phyloP scores from a whole-genome alignment of 2,888 invertebrate genomes.

The Graphium colonna region DNA sequence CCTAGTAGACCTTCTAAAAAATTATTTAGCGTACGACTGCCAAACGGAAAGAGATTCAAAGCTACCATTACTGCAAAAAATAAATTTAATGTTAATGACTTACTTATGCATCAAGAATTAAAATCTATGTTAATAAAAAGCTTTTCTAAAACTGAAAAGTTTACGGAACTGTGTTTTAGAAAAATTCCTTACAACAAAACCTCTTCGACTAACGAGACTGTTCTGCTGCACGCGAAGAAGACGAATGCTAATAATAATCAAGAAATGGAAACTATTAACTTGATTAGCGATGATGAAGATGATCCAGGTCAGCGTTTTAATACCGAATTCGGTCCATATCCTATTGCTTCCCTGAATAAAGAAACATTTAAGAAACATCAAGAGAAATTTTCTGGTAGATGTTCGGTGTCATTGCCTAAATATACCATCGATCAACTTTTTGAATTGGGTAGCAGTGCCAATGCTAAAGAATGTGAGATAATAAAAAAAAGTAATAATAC shows the following conservation, averaged over 20 bases:
- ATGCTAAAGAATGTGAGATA: neutral
- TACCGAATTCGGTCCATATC: slow-evolving; percentile 58
- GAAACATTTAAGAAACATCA: slow-evolving; percentile 46
- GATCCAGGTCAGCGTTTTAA: slow-evolving; percentile 31
- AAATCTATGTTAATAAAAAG: slow-evolving; percentile 37
- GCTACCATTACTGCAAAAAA: slow-evolving; percentile 54
- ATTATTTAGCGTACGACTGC: slow-evolving; percentile 48
- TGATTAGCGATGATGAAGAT: slow-evolving; percentile 67
- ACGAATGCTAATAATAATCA: slow-evolving; percentile 28
- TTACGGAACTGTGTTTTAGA: too few species aligned
- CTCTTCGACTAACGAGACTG: neutral
- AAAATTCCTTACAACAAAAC: too few species aligned
- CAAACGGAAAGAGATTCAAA: slow-evolving; percentile 55
- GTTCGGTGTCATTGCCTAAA: slow-evolving; percentile 43
- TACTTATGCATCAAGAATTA: slow-evolving; percentile 51
- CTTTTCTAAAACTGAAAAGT: slow-evolving; percentile 38
- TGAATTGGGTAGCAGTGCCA: slow-evolving; percentile 7
- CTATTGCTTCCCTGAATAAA: slow-evolving; percentile 35
- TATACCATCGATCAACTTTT: slow-evolving; percentile 24
- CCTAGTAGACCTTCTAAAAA: slow-evolving; percentile 40
- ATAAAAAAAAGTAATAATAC: neutral
- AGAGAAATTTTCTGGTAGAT: slow-evolving; percentile 46
- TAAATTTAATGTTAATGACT: slow-evolving; percentile 43
- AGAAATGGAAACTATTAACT: slow-evolving; percentile 54
- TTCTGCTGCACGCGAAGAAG: neutral